Evolutionary conservation across 2,888 invertebrate species (phyloP), one percentile per base, ranked within the genome.

Genomic region (Diloba caeruleocephala): DNA sequence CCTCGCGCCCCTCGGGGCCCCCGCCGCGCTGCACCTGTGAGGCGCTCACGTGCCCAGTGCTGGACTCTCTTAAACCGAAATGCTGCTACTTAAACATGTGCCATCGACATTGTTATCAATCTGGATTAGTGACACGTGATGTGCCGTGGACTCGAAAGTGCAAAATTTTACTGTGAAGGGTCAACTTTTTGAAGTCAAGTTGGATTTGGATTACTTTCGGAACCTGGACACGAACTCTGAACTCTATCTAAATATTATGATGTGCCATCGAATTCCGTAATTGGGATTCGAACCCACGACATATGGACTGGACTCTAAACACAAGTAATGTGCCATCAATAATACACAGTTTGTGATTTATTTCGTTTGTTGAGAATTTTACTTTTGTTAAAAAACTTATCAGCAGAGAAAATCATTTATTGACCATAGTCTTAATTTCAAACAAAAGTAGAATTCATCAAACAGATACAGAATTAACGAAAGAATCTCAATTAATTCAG

Each of bases 11-110:
- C 9, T 45, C 21, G 31, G 49, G 38, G 50, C 58, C 28, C n/a
- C 48, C n/a, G n/a, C n/a, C 15, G 25, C 52, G 37, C 53, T 62
- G 14, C 77, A 81, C 70, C 70, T 64, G 50, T 64, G 56, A 66
- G n/a, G n/a, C 7, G 12, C 29, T 12, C 4, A n/a, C 3, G 28
- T 12, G 28, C 49, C 34, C n/a, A n/a, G n/a, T n/a, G n/a, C n/a
- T n/a, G n/a, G n/a, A n/a, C n/a, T n/a, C n/a, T n/a, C n/a, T n/a
- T n/a, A n/a, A n/a, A n/a, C n/a, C n/a, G n/a, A n/a, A n/a, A n/a
- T n/a, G n/a, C n/a, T n/a, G n/a, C n/a, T n/a, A n/a, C n/a, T n/a
- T n/a, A n/a, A n/a, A n/a, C n/a, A n/a, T n/a, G n/a, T n/a, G n/a
- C n/a, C n/a, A n/a, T n/a, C n/a, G n/a, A n/a, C n/a, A n/a, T n/a